A percentile compares a stretch with the other conserved stretches of the same genome.
phyloP scores from a whole-genome alignment of 2,888 invertebrate genomes.

The Lasioglossum oenotherae region DNA sequence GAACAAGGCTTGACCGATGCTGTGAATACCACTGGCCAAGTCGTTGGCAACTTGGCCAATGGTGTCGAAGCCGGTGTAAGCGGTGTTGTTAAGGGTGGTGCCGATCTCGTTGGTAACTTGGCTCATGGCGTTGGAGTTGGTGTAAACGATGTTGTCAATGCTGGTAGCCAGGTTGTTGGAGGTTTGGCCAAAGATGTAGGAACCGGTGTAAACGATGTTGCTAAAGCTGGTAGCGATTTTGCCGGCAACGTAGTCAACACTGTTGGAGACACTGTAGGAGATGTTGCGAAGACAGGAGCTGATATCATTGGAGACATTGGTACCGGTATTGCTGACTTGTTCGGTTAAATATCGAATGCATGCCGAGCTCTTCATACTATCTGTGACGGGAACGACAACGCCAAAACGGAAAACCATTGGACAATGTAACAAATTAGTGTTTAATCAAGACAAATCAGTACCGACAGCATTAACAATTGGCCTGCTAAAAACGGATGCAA shows the following conservation, averaged over 20 bases:
- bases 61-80: not conserved
- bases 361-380: not conserved
- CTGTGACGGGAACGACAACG: not conserved
- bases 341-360: not conserved
- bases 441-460: slow-evolving; percentile 8
- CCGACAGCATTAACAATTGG: slow-evolving; percentile 4
- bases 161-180: not conserved
- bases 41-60: not conserved
- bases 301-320: not conserved
- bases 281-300: not conserved
- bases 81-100: not conserved
- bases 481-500: not conserved
- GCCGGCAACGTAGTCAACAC: not conserved
- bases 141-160: not conserved
- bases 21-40: rapidly evolving
- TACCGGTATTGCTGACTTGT: not conserved
- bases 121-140: not conserved
- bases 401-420: not conserved
- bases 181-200: not conserved
- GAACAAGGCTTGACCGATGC: not conserved
- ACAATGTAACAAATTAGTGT: too few species aligned
- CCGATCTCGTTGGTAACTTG: not conserved
- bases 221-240: not conserved
- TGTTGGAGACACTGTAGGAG: not conserved
- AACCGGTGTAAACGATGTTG: not conserved